These are phyloP conservation scores for Romanogobio albipinnatus DNA, from an alignment of 2,113 vertebrate genomes.

Conservation along the genomic window DNA sequence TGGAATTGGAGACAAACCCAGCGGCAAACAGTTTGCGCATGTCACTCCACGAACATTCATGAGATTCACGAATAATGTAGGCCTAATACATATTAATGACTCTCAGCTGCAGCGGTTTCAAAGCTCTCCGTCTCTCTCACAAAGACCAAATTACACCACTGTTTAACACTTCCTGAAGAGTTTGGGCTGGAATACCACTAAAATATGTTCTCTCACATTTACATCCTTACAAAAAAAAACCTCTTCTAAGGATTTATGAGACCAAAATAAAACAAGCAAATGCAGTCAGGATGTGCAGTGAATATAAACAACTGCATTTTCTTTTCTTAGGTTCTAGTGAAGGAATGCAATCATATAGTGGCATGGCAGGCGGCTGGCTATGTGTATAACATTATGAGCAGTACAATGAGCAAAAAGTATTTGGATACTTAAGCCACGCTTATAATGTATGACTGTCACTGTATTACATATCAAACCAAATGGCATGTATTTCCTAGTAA, in stretches of 20 bases:
- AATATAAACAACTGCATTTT: constrained; percentile 23
- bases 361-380: background rate
- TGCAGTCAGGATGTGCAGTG: constrained; percentile 4
- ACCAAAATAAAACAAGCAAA: constrained; percentile 28
- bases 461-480: background rate
- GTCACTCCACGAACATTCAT: constrained; percentile 68
- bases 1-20: constrained; percentile 1
- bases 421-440: background rate
- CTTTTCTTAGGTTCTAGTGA: background rate
- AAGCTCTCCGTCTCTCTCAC: constrained; percentile 65
- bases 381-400: background rate
- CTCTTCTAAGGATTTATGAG: constrained; percentile 5
- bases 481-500: background rate
- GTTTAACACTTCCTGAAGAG: constrained; percentile 59
- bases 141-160: constrained; percentile 66
- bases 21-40: constrained; percentile 41
- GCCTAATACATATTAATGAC: constrained; percentile 72
- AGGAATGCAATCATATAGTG: background rate
- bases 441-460: background rate
- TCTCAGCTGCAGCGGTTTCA: constrained; percentile 67
- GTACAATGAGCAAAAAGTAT: background rate
- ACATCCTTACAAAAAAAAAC: background rate
- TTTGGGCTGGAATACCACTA: background rate
- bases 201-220: constrained; percentile 8
- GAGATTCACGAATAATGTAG: constrained; percentile 65